phyloP scores from a whole-genome alignment of 2,113 vertebrate genomes.

The Cyprinodon brontotheroides region DNA sequence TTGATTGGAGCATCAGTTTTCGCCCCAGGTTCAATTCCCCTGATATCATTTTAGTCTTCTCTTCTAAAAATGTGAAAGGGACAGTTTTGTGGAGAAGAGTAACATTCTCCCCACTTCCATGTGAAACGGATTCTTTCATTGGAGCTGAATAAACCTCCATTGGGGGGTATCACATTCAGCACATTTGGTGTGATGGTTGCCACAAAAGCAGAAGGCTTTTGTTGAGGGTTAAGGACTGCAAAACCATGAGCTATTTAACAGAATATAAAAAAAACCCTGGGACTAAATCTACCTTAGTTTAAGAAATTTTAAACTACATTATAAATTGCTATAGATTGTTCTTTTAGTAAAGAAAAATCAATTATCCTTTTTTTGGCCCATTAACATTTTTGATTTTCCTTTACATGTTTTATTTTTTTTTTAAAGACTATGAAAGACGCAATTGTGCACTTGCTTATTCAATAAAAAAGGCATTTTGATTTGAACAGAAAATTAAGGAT shows the following conservation, averaged over 20 bases:
- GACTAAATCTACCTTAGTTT: neutral
- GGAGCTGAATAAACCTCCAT: slow-evolving; percentile 43
- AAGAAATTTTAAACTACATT: neutral
- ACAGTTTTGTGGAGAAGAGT: slow-evolving; percentile 29
- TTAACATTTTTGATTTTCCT: neutral
- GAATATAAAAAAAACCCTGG: slow-evolving; percentile 12
- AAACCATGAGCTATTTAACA: slow-evolving; percentile 28
- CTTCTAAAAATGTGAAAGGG: slow-evolving; percentile 9
- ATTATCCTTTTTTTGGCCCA: neutral
- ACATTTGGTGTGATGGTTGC: neutral
- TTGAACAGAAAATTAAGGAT: neutral
- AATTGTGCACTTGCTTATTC: neutral
- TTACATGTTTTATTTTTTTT: neutral
- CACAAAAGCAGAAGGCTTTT: slow-evolving; percentile 13
- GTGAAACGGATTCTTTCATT: slow-evolving; percentile 46
- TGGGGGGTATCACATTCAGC: slow-evolving; percentile 52
- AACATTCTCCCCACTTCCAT: slow-evolving; percentile 9
- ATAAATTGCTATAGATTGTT: neutral
- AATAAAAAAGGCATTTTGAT: neutral
- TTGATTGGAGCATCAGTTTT: slow-evolving; percentile 33
- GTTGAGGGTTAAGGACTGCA: slow-evolving; percentile 9
- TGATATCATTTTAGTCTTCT: slow-evolving; percentile 30
- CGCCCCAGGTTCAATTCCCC: slow-evolving; percentile 16
- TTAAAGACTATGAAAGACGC: neutral
- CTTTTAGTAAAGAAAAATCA: neutral